Evolutionary conservation across 2,113 vertebrate species (phyloP), one percentile per base, ranked within the genome.

Genomic region (Xiphorhynchus elegans): DNA sequence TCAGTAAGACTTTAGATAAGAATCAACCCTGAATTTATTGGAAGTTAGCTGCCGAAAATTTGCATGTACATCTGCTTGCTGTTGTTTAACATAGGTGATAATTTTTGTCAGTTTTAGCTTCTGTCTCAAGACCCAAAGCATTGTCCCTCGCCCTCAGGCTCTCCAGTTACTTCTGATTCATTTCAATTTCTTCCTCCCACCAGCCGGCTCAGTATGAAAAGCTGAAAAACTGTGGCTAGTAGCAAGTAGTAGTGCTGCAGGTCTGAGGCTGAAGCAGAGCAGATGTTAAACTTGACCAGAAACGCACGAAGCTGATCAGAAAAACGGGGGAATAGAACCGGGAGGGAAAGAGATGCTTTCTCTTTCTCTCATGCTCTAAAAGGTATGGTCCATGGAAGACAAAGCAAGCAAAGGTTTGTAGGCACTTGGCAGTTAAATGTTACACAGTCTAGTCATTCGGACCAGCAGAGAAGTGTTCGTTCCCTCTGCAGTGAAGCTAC

Each of bases 401-500:
- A 87, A 55, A 46, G 19, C 1, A 4, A 85, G 16, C 39, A 74
- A 62, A 64, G 13, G 9, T 74, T 88, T 62, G 50, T n/a, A 24
- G 40, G 33, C 35, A 52, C 58, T 76, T 60, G 14, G 66, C 31
- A 62, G 6, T 55, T 62, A 24, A 62, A 37, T 59, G 17, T 59
- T 21, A 11, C 1, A 7, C 37, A 35, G n/a, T 17, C 29, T 7
- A 39, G 53, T 37, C 8, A 19, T 85, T 90, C 37, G 63, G 68
- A 67, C 44, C 29, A 29, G 31, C 50, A 50, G 20, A 58, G 13
- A 49, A 53, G 33, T 1, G 24, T 55, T 92, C 1, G 0, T 52
- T 90, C 37, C 26, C 19, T 23, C 10, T 72, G 56, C 87, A 75
- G 31, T 93, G 96, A 94, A 90, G 56, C 88, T 84, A 58, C 88